These are phyloP conservation scores for Diglossa cyanea DNA, from an alignment of 2,797 vertebrate genomes.

Conservation along the genomic window DNA sequence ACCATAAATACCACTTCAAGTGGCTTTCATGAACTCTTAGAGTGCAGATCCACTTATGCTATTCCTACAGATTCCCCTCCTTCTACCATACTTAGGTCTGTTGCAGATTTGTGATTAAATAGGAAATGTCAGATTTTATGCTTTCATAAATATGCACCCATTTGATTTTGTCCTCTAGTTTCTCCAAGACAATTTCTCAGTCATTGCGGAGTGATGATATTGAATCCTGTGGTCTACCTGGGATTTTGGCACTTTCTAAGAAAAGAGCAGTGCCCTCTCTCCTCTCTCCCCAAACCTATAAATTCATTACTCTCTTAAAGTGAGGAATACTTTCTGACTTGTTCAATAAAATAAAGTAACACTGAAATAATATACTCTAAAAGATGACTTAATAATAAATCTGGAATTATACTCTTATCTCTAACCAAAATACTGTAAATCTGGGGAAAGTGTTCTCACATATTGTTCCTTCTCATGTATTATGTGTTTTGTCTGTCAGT, in stretches of 20 bases:
- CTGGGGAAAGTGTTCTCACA: not conserved
- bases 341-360: not conserved
- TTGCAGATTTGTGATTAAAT: not conserved
- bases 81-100: not conserved
- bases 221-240: not conserved
- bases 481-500: not conserved
- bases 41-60: not conserved
- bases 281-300: not conserved
- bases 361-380: not conserved
- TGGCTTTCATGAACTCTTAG: not conserved
- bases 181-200: not conserved
- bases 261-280: not conserved
- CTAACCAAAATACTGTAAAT: not conserved
- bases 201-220: not conserved
- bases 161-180: not conserved
- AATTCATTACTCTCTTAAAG: not conserved
- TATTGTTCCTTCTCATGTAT: not conserved
- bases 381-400: not conserved
- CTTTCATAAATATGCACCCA: fast-evolving
- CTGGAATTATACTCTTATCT: not conserved
- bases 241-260: not conserved
- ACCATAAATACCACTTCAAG: not conserved
- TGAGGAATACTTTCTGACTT: not conserved
- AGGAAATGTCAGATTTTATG: not conserved
- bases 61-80: not conserved